Base-by-base conservation (phyloP, 1,140 invertebrate genomes). In the Colletes latitarsis region DNA sequence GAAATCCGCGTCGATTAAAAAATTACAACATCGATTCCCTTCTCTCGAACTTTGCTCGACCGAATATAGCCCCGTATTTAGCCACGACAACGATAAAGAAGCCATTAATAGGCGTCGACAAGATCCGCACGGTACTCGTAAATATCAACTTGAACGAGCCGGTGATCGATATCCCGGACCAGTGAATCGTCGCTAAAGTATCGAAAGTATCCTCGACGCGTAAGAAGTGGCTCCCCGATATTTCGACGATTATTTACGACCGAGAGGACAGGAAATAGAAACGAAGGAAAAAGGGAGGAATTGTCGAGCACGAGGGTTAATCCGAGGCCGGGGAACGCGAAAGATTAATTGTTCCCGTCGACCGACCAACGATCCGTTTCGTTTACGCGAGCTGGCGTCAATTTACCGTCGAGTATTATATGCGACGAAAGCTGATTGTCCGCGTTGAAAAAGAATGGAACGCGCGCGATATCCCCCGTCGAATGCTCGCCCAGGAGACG, bases 351-450 rank as follows among this genome's bases (percentile, higher is more conserved):
- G 64, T 67, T 67, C 43, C 3, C 14, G 30, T 41, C n/a, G 64
- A 19, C 17, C n/a, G 64, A 19, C 17, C 15, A 49, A 79, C 70
- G 60, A 66, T 73, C 49, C 77, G 71, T 73, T 81, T 70, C 66
- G 58, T 69, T 70, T 60, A 75, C 78, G 62, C 43, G 41, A 60
- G 30, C 60, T n/a, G 21, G 19, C n/a, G 21, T 75, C 63, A 15
- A 68, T 67, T 80, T 75, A 67, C 63, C 58, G 15, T 55, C 53
- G 71, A 53, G 67, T 60, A 80, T 80, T 74, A 80, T 49, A 46
- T 14, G 14, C 15, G 64, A 8, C 46, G 19, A 43, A 15, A 10
- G 4, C 12, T 17, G 39, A 73, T 49, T 19, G 30, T 15, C 52
- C 2, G 17, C 14, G n/a, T n/a, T 63, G 43, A 73, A 75, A 17